Evolutionary conservation across 1,140 invertebrate genomes (phyloP).

Genomic region (Planococcus citri): DNA sequence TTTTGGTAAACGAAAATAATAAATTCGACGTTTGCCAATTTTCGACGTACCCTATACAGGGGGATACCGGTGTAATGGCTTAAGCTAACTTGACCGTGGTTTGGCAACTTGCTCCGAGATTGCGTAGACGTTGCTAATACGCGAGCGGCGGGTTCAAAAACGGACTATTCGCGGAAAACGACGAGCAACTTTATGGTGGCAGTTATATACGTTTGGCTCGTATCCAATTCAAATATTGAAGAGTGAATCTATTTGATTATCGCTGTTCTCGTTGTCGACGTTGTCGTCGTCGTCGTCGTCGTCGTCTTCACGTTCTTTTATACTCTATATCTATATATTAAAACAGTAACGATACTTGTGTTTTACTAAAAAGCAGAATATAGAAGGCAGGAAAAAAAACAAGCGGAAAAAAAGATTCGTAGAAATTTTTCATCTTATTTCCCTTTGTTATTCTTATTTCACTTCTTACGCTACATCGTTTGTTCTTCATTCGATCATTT

Average conservation of each 20-base stretch:
- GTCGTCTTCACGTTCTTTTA: not conserved
- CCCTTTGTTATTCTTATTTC: too few species aligned
- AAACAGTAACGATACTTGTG: not conserved
- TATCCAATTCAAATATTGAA: conserved; percentile 8
- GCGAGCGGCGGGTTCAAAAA: not conserved
- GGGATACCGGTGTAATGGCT: not conserved
- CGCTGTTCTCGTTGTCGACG: not conserved
- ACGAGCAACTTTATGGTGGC: not conserved
- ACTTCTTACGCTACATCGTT: not conserved
- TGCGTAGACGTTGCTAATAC: not conserved
- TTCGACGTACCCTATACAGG: not conserved
- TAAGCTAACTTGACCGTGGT: not conserved
- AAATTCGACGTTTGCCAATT: not conserved
- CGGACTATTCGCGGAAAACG: not conserved
- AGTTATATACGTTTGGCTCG: not conserved
- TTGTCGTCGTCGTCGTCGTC: too few species aligned
- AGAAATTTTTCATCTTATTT: not conserved
- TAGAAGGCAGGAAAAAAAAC: too few species aligned
- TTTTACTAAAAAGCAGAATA: not conserved
- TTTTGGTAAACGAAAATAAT: not conserved
- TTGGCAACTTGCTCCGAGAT: not conserved
- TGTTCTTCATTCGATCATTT: conserved; percentile 3
- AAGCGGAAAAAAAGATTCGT: not conserved
- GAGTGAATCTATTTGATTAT: conserved; percentile 7
- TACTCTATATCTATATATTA: not conserved